Conservation (phyloP, 2,113 vertebrate species). For the Kryptolebias marmoratus region DNA sequence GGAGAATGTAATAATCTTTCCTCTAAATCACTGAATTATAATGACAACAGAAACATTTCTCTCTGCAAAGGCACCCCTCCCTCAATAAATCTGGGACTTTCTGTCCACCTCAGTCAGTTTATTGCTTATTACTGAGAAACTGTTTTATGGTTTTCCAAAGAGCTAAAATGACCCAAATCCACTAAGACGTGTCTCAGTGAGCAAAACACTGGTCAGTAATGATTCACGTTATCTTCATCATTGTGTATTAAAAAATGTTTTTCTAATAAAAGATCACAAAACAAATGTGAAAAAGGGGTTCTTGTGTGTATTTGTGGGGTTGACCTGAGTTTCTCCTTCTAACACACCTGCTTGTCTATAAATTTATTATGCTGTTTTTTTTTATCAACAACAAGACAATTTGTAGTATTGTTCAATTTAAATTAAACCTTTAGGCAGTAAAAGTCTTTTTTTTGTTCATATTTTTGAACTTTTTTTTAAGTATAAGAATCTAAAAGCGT, state of each 20-base stretch:
- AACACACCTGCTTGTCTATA: too few relatives aligned
- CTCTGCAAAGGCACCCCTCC: constrained; percentile 35
- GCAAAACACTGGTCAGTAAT: constrained; percentile 8
- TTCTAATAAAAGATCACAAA: background rate
- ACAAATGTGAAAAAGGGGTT: background rate
- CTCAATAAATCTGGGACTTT: constrained; percentile 44
- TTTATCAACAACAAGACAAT: too few relatives aligned
- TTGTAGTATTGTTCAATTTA: too few relatives aligned
- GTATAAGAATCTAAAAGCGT: too few relatives aligned
- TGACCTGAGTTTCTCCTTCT: background rate
- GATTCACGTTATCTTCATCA: constrained; percentile 11
- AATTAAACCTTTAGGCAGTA: too few relatives aligned
- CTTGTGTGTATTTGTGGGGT: background rate
- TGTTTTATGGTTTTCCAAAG: constrained; percentile 31
- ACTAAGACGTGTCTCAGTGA: constrained; percentile 7
- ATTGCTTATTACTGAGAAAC: constrained; percentile 35
- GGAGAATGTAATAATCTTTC: constrained; percentile 34
- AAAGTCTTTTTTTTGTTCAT: too few relatives aligned
- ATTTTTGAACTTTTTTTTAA: too few relatives aligned
- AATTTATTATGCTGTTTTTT: too few relatives aligned
- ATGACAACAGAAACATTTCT: constrained; percentile 46
- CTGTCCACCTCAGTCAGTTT: constrained; percentile 27
- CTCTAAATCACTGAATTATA: constrained; percentile 48
- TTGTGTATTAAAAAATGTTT: background rate
- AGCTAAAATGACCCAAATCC: constrained; percentile 30